Base-by-base conservation (phyloP, 2,888 invertebrate genomes). In the Clivina fossor region DNA sequence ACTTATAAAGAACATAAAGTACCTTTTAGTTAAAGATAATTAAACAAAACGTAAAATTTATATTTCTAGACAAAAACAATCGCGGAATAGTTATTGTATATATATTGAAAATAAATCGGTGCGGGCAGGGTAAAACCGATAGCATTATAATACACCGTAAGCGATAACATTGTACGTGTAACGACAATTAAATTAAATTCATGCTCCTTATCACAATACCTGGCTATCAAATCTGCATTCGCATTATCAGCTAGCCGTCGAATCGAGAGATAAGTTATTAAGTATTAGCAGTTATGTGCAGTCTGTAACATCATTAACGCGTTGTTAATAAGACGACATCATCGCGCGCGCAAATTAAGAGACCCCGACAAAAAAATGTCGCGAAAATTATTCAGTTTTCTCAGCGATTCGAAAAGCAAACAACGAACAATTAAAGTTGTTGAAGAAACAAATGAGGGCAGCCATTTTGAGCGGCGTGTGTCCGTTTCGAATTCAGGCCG, bases 401-500 rank as follows among this genome's bases (percentile, higher is more conserved):
- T 61, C 20, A 48, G 43, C 22, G 49, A 57, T 28, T 20, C 26
- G 41, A 51, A 55, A 37, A 55, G 35, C 20, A 48, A 57, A 24
- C 47, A 47, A 24, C 19, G 41, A 46, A 58, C 58, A 28, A 46
- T 50, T 28, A 53, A 50, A 28, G 55, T 48, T 9, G 24, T 43
- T 15, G 48, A 44, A 4, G 58, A 60, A 44, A 56, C 53, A 3
- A 46, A 43, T 16, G 60, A 62, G 26, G 57, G 55, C 7, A 48
- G 2, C 58, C 61, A 13, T 48, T 55, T 57, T 47, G 60, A 59
- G 28, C 41, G 65, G 48, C 51, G 61, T 50, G 37, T 62, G n/a
- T 64, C 65, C n/a, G 57, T 64, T 26, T 65, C 64, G 5, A 64
- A 65, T 58, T 64, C 62, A 28, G 65, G 65, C 24, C 60, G 62